Conservation (phyloP, 2,888 invertebrate genomes). For the Acanthosepion lycidas region DNA sequence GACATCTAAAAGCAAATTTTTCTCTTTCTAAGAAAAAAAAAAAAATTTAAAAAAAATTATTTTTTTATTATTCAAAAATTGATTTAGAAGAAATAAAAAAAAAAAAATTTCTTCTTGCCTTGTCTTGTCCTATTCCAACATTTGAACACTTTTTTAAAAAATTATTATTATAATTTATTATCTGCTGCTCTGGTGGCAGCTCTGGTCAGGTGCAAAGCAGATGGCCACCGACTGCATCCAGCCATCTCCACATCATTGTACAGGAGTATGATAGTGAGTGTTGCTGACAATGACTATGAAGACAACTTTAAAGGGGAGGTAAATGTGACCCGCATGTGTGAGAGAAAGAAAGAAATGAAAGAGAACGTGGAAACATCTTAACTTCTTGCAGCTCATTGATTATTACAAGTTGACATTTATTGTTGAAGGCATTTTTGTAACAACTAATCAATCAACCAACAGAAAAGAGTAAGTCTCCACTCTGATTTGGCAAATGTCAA, state of each 20-base stretch:
- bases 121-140: not conserved
- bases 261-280: constrained; percentile 38
- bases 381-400: constrained; percentile 35
- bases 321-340: constrained; percentile 42
- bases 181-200: constrained; percentile 35
- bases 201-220: constrained; percentile 37
- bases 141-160: not conserved
- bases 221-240: constrained; percentile 45
- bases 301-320: constrained; percentile 20
- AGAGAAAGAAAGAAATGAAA: constrained; percentile 39
- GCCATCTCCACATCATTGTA: constrained; percentile 46
- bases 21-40: too few species aligned
- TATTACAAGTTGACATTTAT: not conserved
- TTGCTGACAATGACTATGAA: not conserved
- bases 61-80: too few species aligned
- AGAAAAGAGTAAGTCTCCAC: constrained; percentile 33
- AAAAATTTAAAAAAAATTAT: too few species aligned
- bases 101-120: not conserved
- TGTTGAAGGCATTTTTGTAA: constrained; percentile 1
- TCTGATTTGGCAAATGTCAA: constrained; percentile 33
- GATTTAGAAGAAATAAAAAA: not conserved
- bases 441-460: not conserved
- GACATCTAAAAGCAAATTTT: too few species aligned
- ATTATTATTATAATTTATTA: not conserved
- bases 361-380: constrained; percentile 34